Base-by-base conservation (phyloP, 2,888 invertebrate species). In the Tipula vernalis region DNA sequence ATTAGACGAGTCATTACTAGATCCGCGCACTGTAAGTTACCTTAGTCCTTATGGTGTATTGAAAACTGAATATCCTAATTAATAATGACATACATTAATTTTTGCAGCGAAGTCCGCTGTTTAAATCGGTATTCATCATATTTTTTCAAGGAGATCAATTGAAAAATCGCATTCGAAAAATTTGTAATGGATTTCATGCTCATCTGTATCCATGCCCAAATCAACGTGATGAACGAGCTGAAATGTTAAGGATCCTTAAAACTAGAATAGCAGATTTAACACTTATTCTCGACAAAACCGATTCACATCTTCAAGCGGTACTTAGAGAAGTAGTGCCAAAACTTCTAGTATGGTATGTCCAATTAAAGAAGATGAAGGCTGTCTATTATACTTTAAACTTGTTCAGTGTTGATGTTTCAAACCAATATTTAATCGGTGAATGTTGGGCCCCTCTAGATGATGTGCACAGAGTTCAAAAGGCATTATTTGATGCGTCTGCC, bases 321-420 rank as follows among this genome's bases (percentile, higher is more conserved):
- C 91, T 98, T 87, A 94, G 94, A 4, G 95, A 95, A 13, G 97
- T 97, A 0, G 95, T 97, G 5, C 95, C 96, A 89, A 96, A 96
- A 90, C 91, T 98, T 88, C 95, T 96, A 87, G 94, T 94, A 88
- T 98, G 97, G 97, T 94, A 93, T 88, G 93, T 96, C 36, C 96
- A 96, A 94, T 96, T 96, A 13, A 93, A 95, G 86, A 96, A 97
- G 91, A 96, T 96, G 93, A 98, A 98, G 91, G 98, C 98, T 2
- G 98, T 98, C 90, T 98, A 98, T 92, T 97, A 98, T 90, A 97
- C 96, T 0, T 93, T 98, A 89, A 98, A 98, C 92, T 94, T 97
- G 92, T 98, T 98, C 92, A 98, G 96, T 90, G 94, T 97, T 93
- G 98, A 98, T 90, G 96, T 97, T 8, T 95, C 97, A 0, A 96